Percentiles rank a stretch among this genome's conserved stretches.
Evolutionary conservation across 1,140 invertebrate species (phyloP).

Genomic region (Dendrolimus kikuchii): DNA sequence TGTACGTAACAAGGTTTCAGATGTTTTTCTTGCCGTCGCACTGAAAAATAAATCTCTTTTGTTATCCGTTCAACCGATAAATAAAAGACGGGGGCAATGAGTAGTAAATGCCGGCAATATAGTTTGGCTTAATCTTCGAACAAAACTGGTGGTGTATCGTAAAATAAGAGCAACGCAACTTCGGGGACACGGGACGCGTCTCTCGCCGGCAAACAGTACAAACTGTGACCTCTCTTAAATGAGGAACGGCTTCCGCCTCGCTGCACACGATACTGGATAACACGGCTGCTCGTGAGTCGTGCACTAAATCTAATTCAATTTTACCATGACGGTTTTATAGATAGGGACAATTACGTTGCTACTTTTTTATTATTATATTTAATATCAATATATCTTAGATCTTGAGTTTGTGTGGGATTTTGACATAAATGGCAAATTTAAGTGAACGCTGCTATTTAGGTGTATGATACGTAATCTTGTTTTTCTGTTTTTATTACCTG

Average conservation of each 20-base stretch:
- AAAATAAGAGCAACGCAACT: constrained; percentile 35
- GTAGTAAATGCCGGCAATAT: constrained; percentile 33
- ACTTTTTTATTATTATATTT: too few species aligned
- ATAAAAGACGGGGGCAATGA: constrained; percentile 33
- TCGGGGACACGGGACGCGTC: constrained; percentile 10
- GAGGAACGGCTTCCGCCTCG: constrained; percentile 35
- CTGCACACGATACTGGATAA: constrained; percentile 26
- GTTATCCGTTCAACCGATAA: constrained; percentile 22
- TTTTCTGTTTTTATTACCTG: too few species aligned
- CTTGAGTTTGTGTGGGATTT: too few species aligned
- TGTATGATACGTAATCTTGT: too few species aligned
- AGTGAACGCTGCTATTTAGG: too few species aligned
- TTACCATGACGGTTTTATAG: too few species aligned
- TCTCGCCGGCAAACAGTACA: constrained; percentile 28
- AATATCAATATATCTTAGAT: too few species aligned
- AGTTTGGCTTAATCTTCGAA: constrained; percentile 58
- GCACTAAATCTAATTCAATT: too few species aligned
- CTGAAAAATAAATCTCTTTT: constrained; percentile 19
- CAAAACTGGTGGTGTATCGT: constrained; percentile 45
- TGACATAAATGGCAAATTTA: too few species aligned
- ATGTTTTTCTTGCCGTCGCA: constrained; percentile 28
- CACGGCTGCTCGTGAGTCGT: neutral
- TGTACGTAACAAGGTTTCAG: constrained; percentile 32
- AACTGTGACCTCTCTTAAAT: constrained; percentile 54
- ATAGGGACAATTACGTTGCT: too few species aligned